Percentiles rank a stretch among this genome's conserved stretches.
Conservation (phyloP, 2,113 vertebrate genomes). For the Myocastor coypus region DNA sequence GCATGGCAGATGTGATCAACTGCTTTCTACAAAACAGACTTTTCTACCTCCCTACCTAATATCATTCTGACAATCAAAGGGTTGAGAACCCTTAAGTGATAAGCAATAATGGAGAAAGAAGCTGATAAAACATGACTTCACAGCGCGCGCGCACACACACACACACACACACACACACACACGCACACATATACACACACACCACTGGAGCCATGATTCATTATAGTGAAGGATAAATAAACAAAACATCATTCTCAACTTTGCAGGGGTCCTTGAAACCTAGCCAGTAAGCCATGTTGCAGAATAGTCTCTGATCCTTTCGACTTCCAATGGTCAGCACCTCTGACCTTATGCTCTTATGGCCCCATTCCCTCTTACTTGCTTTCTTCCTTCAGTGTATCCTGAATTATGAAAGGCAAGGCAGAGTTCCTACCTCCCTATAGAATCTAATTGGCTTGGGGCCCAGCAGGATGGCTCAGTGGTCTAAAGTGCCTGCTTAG, state of each 20-base stretch:
- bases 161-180: constrained; percentile 45
- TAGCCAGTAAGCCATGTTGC: constrained; percentile 56
- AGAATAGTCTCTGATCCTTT: constrained; percentile 40
- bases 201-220: constrained; percentile 51
- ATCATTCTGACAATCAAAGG: constrained; percentile 22
- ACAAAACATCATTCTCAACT: constrained; percentile 53
- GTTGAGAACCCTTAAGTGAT: background rate
- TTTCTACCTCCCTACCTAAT: constrained; percentile 61
- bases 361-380: background rate
- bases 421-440: background rate
- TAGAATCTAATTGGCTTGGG: background rate
- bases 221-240: constrained; percentile 50
- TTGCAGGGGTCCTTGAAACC: constrained; percentile 63
- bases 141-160: constrained; percentile 24
- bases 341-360: background rate
- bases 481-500: too few species aligned
- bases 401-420: constrained; percentile 45
- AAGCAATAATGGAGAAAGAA: constrained; percentile 74
- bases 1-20: background rate
- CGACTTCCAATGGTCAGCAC: constrained; percentile 30
- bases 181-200: constrained; percentile 13
- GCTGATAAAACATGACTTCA: background rate
- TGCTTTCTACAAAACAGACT: constrained; percentile 41
- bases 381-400: constrained; percentile 10
- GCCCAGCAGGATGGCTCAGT: too few species aligned